phyloP scores from a whole-genome alignment of 2,888 invertebrate genomes.

The Saturnia pavonia region DNA sequence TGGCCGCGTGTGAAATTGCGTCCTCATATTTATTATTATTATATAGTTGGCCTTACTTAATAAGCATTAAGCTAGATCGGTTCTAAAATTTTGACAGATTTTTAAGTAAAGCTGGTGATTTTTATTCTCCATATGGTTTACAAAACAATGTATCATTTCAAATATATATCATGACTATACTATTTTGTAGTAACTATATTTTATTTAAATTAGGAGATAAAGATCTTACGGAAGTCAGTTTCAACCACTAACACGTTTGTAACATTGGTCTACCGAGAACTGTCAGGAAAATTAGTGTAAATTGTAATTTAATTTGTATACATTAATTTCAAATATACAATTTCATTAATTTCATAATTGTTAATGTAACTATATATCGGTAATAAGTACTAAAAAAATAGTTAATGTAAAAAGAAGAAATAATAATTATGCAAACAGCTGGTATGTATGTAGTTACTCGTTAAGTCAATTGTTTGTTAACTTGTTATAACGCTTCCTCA shows the following conservation, averaged over 20 bases:
- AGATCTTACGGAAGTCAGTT: background rate
- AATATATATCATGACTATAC: background rate
- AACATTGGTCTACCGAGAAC: background rate
- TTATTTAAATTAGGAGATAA: background rate
- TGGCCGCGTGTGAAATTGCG: no score
- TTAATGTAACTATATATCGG: background rate
- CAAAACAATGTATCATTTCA: background rate
- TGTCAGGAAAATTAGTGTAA: background rate
- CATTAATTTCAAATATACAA: background rate
- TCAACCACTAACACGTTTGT: background rate
- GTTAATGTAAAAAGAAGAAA: constrained; percentile 2
- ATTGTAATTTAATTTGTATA: background rate
- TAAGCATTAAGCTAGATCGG: no score
- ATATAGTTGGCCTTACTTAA: no score
- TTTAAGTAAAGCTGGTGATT: no score
- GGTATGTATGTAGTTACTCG: constrained; percentile 39
- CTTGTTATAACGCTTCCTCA: constrained; percentile 45
- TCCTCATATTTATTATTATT: no score
- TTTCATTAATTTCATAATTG: background rate
- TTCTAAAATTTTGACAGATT: no score
- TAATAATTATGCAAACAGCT: background rate
- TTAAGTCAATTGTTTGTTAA: constrained; percentile 42
- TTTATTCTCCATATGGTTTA: background rate
- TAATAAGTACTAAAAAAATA: background rate
- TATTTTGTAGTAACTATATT: background rate